Percentiles rank a stretch among this genome's conserved stretches.
Conservation (phyloP, 2,113 vertebrate species). For the Leuciscus idus region DNA sequence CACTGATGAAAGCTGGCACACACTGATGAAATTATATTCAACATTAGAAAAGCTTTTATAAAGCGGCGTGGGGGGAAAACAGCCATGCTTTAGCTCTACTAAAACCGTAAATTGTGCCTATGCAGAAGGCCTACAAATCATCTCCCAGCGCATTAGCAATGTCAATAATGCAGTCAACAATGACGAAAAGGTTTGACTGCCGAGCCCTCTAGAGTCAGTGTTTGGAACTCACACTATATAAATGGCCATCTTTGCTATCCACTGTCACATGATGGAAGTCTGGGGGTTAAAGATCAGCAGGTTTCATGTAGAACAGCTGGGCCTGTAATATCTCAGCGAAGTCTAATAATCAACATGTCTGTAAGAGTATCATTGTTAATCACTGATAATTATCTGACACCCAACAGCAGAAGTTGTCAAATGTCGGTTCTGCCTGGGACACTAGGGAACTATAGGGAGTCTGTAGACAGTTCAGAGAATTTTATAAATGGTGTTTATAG, state of each 20-base stretch:
- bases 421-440: neutral
- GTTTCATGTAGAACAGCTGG: neutral
- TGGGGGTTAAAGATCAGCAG: neutral
- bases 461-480: neutral
- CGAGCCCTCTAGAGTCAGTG: neutral
- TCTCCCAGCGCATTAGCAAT: neutral
- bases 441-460: neutral
- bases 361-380: neutral
- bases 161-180: neutral
- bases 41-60: neutral
- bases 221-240: neutral
- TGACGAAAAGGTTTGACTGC: neutral
- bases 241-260: neutral
- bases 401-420: neutral
- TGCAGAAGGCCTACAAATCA: neutral
- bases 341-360: neutral
- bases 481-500: neutral
- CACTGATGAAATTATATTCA: constrained; percentile 8
- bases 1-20: neutral
- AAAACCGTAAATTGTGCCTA: neutral
- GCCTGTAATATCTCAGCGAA: neutral
- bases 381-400: neutral
- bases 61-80: neutral
- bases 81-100: neutral
- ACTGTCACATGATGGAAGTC: neutral